These are phyloP conservation scores for Puma concolor DNA, from an alignment of 2,113 vertebrate genomes.

Conservation along the genomic window DNA sequence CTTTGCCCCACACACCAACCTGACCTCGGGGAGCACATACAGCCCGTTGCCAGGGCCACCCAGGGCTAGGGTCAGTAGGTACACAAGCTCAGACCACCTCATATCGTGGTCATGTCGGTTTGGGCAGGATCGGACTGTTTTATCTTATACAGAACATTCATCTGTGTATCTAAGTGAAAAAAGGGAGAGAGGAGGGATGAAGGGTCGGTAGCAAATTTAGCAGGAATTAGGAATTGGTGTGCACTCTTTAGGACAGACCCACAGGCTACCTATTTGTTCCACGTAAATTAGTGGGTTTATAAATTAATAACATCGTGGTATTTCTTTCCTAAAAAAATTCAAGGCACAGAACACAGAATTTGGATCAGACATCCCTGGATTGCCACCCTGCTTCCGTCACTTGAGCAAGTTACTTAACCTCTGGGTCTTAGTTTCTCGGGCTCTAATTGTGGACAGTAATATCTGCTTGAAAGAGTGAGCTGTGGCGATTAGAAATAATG, in stretches of 20 bases:
- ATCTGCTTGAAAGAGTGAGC: slow-evolving; percentile 12
- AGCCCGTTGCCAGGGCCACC: neutral
- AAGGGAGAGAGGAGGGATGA: neutral
- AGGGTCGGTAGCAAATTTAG: slow-evolving; percentile 15
- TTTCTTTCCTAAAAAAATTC: neutral
- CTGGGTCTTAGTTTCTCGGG: neutral
- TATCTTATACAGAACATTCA: neutral
- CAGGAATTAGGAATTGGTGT: neutral
- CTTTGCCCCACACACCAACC: slow-evolving; percentile 21
- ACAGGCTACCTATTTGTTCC: neutral
- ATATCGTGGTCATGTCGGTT: slow-evolving; percentile 51
- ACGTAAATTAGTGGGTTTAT: neutral
- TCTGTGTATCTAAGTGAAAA: neutral
- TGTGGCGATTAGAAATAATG: neutral
- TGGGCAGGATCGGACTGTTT: slow-evolving; percentile 54
- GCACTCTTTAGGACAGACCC: neutral
- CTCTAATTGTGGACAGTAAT: neutral
- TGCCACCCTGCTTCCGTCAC: neutral
- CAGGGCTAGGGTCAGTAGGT: slow-evolving; percentile 52
- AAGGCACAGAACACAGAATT: neutral
- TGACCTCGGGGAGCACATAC: neutral
- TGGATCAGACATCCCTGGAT: neutral
- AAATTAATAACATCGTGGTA: neutral
- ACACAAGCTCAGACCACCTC: slow-evolving; percentile 33
- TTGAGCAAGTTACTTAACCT: neutral